A percentile compares a stretch with the other conserved stretches of the same genome.
These are phyloP conservation scores for Iguana delicatissima DNA, from an alignment of 2,797 vertebrate genomes.

Conservation along the genomic window DNA sequence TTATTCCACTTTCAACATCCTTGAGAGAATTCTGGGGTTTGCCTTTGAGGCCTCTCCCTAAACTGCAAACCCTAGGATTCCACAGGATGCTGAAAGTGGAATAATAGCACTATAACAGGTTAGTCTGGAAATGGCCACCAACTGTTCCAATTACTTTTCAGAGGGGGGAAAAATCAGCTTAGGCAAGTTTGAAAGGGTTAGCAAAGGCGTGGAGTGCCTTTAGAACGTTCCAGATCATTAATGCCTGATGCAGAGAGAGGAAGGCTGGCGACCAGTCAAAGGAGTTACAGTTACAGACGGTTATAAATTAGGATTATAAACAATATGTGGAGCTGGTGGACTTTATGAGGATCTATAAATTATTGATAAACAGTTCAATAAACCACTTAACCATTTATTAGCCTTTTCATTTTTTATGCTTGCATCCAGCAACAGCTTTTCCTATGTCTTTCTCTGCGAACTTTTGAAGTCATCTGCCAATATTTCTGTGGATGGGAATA, in stretches of 20 bases:
- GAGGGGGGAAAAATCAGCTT: neutral
- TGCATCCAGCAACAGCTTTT: neutral
- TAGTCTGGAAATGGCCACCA: no score
- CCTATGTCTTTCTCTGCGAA: neutral
- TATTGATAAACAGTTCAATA: conserved; percentile 19
- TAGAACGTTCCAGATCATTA: neutral
- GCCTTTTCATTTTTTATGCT: conserved; percentile 11
- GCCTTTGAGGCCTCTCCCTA: no score
- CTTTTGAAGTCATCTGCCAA: no score
- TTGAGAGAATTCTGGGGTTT: no score
- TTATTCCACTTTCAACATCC: no score
- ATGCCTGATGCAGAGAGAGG: neutral
- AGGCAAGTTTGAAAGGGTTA: neutral
- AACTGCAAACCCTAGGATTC: no score
- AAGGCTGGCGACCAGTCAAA: neutral
- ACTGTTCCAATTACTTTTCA: neutral
- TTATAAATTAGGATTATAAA: conserved; percentile 9
- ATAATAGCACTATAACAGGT: no score
- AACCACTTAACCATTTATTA: conserved; percentile 21
- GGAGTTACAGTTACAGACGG: neutral
- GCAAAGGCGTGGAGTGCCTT: neutral
- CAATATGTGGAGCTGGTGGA: neutral
- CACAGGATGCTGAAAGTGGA: no score
- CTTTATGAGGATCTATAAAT: conserved; percentile 15
- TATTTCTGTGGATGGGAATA: no score